Evolutionary conservation across 2,888 invertebrate species (phyloP).

Genomic region (Pseudococcus viburni): DNA sequence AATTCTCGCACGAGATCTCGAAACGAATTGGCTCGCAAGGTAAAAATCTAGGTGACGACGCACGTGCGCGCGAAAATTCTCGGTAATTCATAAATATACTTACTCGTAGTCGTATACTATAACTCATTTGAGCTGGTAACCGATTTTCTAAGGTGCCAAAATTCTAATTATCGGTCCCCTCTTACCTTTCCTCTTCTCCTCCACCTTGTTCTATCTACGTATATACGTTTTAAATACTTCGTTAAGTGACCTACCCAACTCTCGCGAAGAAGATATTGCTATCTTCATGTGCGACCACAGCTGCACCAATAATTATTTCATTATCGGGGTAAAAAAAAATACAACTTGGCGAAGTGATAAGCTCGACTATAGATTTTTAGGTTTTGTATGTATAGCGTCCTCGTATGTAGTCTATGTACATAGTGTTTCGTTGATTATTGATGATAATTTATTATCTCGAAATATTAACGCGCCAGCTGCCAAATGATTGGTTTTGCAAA

Average conservation of each 20-base stretch:
- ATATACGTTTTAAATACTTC: background rate
- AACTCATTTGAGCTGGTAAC: background rate
- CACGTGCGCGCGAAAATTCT: conserved; percentile 38
- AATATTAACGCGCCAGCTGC: background rate
- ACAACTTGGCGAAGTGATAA: background rate
- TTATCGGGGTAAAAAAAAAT: background rate
- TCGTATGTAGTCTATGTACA: too few species aligned
- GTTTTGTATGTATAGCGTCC: background rate
- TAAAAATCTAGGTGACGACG: background rate
- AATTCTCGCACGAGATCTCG: background rate
- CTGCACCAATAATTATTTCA: background rate
- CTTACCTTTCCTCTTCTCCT: background rate
- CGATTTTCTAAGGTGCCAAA: conserved; percentile 51
- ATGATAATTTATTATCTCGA: background rate
- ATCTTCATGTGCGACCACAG: background rate
- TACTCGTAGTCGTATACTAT: background rate
- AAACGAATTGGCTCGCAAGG: conserved; percentile 4
- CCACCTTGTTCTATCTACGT: background rate
- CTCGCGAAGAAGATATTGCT: background rate
- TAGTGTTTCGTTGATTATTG: background rate
- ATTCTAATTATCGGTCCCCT: conserved; percentile 23
- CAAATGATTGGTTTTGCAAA: background rate
- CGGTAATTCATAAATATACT: conserved; percentile 44
- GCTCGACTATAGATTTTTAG: background rate
- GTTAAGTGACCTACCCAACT: too few species aligned